A percentile compares a stretch with the other conserved stretches of the same genome.
Evolutionary conservation across 2,797 vertebrate species (phyloP).

Genomic region (Clarias pachynema): DNA sequence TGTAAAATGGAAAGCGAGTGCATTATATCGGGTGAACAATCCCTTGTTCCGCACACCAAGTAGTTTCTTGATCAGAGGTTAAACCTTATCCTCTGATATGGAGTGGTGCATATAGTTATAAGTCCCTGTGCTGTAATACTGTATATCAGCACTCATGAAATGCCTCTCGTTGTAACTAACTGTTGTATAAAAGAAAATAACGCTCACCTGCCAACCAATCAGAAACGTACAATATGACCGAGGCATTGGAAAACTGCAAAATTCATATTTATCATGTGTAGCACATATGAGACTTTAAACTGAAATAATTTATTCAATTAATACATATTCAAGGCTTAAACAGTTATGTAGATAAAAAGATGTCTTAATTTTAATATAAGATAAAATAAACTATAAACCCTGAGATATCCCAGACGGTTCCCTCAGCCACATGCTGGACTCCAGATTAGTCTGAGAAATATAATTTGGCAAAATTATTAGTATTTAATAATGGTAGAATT

Average conservation of each 20-base stretch:
- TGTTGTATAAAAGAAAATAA: not conserved
- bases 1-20: too few species aligned
- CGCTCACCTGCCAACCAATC: not conserved
- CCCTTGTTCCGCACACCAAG: too few species aligned
- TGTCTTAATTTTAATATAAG: not conserved
- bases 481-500: constrained; percentile 12
- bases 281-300: not conserved
- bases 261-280: not conserved
- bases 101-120: too few species aligned
- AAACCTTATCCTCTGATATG: too few species aligned
- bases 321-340: not conserved
- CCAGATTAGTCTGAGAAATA: not conserved
- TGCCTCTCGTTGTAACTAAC: too few species aligned
- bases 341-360: not conserved
- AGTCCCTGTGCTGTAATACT: not conserved
- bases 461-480: constrained; percentile 5
- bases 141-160: too few species aligned
- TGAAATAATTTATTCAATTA: not conserved
- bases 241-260: not conserved
- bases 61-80: too few species aligned
- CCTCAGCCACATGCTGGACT: not conserved
- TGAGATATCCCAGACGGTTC: not conserved
- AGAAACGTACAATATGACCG: not conserved
- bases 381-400: not conserved
- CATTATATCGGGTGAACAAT: too few species aligned